A percentile compares a stretch with the other conserved stretches of the same genome.
phyloP scores from a whole-genome alignment of 2,113 vertebrate species.

The Paedocypris sp. region DNA sequence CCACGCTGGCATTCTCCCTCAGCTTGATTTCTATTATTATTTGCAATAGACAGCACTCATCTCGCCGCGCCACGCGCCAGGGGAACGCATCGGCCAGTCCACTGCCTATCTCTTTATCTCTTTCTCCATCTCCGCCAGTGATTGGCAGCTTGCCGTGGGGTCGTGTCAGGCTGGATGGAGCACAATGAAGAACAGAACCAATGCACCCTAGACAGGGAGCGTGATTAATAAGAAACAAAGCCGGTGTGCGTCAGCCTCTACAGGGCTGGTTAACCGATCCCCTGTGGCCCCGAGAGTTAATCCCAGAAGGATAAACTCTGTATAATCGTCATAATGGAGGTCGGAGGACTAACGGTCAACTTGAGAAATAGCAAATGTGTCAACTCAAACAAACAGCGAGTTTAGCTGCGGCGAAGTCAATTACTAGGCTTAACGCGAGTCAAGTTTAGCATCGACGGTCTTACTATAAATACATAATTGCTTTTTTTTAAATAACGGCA shows the following conservation, averaged over 20 bases:
- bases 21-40: constrained; percentile 22
- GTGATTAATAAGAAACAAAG: constrained; percentile 32
- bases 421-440: too few relatives aligned
- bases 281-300: constrained; percentile 17
- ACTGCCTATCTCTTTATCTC: not conserved
- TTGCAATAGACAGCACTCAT: not conserved
- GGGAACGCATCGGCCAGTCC: constrained; percentile 6
- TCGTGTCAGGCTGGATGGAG: not conserved
- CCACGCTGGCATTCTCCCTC: not conserved
- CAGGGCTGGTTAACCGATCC: constrained; percentile 36
- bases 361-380: too few relatives aligned
- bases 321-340: constrained; percentile 29
- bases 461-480: too few relatives aligned
- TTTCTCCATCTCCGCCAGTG: constrained; percentile 6
- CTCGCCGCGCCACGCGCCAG: not conserved
- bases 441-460: too few relatives aligned
- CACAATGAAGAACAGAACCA: constrained; percentile 5
- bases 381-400: too few relatives aligned
- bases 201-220: constrained; percentile 14
- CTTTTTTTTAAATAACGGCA: too few relatives aligned
- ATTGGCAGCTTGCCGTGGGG: constrained; percentile 9
- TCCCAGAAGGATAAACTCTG: constrained; percentile 22
- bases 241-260: constrained; percentile 6
- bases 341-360: not conserved
- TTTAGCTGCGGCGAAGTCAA: too few relatives aligned